A percentile compares a stretch with the other conserved stretches of the same genome.
These are phyloP conservation scores for Alectura lathami DNA, from an alignment of 2,113 vertebrate species.

Conservation along the genomic window DNA sequence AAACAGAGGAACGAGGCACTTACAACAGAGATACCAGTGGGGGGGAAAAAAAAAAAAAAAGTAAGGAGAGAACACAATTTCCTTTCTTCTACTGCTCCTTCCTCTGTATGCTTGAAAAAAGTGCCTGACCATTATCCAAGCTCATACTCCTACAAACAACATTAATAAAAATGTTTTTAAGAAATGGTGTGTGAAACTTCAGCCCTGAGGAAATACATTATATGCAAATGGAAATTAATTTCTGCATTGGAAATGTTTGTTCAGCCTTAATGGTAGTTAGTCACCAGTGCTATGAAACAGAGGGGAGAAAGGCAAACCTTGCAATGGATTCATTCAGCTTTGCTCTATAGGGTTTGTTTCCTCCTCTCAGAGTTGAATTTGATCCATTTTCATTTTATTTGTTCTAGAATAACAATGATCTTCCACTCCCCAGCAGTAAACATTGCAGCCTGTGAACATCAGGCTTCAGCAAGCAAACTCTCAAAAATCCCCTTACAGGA, in stretches of 20 bases:
- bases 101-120: background rate
- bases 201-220: background rate
- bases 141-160: background rate
- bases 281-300: background rate
- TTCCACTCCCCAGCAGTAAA: constrained; percentile 40
- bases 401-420: constrained; percentile 49
- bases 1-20: background rate
- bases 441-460: constrained; percentile 21
- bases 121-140: background rate
- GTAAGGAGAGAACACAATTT: background rate
- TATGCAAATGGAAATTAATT: background rate
- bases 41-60: background rate
- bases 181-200: background rate
- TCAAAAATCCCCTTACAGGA: constrained; percentile 46
- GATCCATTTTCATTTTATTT: constrained; percentile 54
- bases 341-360: background rate
- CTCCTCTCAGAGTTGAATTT: constrained; percentile 17
- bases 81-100: background rate
- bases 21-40: background rate
- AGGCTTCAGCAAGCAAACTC: constrained; percentile 57
- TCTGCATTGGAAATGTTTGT: constrained; percentile 21
- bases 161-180: background rate
- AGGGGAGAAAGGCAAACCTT: background rate
- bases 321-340: background rate
- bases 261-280: constrained; percentile 13